phyloP scores from a whole-genome alignment of 2,797 vertebrate genomes.

The Knipowitschia caucasica region DNA sequence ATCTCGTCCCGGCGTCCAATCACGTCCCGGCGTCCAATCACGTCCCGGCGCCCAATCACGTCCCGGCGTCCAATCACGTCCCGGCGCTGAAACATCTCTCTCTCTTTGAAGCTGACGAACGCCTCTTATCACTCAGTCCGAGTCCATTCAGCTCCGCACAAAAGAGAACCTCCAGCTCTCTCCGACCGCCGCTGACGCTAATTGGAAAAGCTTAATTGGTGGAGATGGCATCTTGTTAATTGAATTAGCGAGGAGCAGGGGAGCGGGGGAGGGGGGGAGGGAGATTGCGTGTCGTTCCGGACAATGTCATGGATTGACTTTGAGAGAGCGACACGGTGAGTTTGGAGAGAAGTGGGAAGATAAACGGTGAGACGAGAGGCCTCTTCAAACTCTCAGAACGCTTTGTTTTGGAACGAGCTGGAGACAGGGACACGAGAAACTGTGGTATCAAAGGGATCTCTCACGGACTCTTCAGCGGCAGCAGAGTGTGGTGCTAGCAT shows the following conservation, averaged over 20 bases:
- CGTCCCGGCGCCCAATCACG: slow-evolving; percentile 30
- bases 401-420: slow-evolving; percentile 33
- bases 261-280: slow-evolving; percentile 11
- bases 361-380: slow-evolving; percentile 29
- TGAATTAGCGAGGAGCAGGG: slow-evolving; percentile 68
- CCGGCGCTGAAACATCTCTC: slow-evolving; percentile 23
- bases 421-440: slow-evolving; percentile 24
- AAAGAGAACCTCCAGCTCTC: slow-evolving; percentile 59
- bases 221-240: slow-evolving; percentile 80
- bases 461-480: no score
- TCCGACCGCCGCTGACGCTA: slow-evolving; percentile 52
- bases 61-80: slow-evolving; percentile 27
- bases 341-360: slow-evolving; percentile 27
- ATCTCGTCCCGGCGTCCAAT: no score
- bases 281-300: slow-evolving; percentile 42
- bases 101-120: slow-evolving; percentile 49
- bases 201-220: slow-evolving; percentile 77
- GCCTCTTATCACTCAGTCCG: slow-evolving; percentile 63
- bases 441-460: no score
- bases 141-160: slow-evolving; percentile 62
- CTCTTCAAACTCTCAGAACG: no score
- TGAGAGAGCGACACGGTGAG: slow-evolving; percentile 28
- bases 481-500: no score
- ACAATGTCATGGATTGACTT: slow-evolving; percentile 57
- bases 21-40: slow-evolving; percentile 29